phyloP scores from a whole-genome alignment of 2,888 invertebrate genomes.

The Dryococelus australis region DNA sequence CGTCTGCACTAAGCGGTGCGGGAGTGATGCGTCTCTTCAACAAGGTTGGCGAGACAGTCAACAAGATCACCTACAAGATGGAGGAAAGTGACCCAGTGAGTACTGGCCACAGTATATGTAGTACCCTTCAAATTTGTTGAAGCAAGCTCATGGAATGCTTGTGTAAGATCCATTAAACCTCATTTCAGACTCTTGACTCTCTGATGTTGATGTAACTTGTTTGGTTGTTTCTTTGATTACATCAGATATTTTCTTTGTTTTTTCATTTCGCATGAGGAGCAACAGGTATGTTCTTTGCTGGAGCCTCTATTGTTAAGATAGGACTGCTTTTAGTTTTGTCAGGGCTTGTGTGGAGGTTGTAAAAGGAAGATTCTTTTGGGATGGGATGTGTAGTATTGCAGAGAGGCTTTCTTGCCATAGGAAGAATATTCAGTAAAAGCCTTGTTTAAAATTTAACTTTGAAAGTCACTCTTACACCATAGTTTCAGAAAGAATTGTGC shows the following conservation, averaged over 20 bases:
- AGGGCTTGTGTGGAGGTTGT: neutral
- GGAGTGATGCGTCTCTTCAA: constrained; percentile 94
- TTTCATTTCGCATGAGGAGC: constrained; percentile 41
- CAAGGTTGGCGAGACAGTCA: constrained; percentile 96
- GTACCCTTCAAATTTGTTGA: neutral
- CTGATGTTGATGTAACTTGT: constrained; percentile 23
- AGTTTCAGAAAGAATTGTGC: too few relatives aligned
- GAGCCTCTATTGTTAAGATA: neutral
- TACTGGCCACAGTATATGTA: constrained; percentile 40
- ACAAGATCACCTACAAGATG: constrained; percentile 98
- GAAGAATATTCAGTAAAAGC: too few relatives aligned
- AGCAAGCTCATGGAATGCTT: neutral
- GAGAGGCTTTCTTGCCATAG: too few relatives aligned
- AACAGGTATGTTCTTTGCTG: constrained; percentile 39
- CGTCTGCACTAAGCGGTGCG: constrained; percentile 94
- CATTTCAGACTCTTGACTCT: too few relatives aligned
- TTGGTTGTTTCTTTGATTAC: constrained; percentile 29
- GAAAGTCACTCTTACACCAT: too few relatives aligned
- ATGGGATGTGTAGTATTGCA: too few relatives aligned
- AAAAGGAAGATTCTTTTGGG: too few relatives aligned
- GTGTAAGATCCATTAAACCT: neutral
- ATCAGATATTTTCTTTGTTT: constrained; percentile 38
- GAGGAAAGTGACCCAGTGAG: constrained; percentile 96
- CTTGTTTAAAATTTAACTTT: too few relatives aligned
- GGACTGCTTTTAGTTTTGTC: neutral